Evolutionary conservation across 2,113 vertebrate genomes (phyloP).

Genomic region (Bos taurus): ARS-UCD2.0 NC_037329.1:42837501-42838000

Average conservation of each 20-base stretch:
- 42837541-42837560: not conserved
- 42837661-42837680: not conserved
- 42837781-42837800: fast-evolving
- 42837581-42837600: not conserved
- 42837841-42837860: not conserved
- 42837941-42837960: not conserved
- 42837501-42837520: not conserved
- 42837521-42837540: not conserved
- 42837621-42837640: not conserved
- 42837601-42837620: not conserved
- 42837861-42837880: not conserved
- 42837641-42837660: not conserved
- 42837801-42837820: not conserved
- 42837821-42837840: not conserved
- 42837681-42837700: not conserved
- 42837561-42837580: not conserved
- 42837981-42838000: not conserved
- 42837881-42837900: fast-evolving
- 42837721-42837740: not conserved
- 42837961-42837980: not conserved
- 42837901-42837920: not conserved
- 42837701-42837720: not conserved
- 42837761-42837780: not conserved
- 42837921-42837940: not conserved
- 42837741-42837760: not conserved